Base-by-base conservation (phyloP, 2,113 vertebrate species). In the Trichechus manatus region DNA sequence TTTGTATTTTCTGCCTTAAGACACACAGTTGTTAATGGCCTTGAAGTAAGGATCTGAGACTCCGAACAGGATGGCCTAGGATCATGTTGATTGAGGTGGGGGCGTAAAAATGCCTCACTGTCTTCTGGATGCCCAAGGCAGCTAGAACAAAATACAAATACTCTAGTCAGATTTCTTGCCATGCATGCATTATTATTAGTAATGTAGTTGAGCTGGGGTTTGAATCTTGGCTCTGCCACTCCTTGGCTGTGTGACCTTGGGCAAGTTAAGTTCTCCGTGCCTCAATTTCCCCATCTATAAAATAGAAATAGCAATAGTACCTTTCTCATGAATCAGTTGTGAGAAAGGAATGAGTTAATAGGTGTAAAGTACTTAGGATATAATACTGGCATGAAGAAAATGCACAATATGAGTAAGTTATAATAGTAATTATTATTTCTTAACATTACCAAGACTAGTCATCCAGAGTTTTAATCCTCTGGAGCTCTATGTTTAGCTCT, bases 391-490 rank as follows among this genome's bases (percentile, higher is more conserved):
- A 5, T 66, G 47, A 20, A 90, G 85, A 77, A 96, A 91, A 17
- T 80, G 1, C 14, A 87, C 22, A 70, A 13, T 83, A 53, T 44
- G 23, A 78, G 53, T 33, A 95, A 87, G 39, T 36, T 66, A 13
- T 50, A 14, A 50, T 56, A n/a, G 1, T 70, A 77, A 47, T 64
- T 14, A 33, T 36, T 36, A 63, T 74, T 31, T 77, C n/a, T 68
- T 70, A 50, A 79, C 13, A 89, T 53, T 13, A 53, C 66, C 50
- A 86, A 84, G 19, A 25, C 33, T 23, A 25, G 31, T 29, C 31
- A 87, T 53, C 80, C 9, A 33, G 22, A 39, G 44, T 93, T 90
- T 83, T 86, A 89, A 63, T 95, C 13, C n/a, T 89, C 25, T 91
- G 19, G 4, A 89, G 17, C 13, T 90, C 61, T 39, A 0, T 77